Base-by-base conservation (phyloP, 2,888 invertebrate species). In the Athrips mouffetella region DNA sequence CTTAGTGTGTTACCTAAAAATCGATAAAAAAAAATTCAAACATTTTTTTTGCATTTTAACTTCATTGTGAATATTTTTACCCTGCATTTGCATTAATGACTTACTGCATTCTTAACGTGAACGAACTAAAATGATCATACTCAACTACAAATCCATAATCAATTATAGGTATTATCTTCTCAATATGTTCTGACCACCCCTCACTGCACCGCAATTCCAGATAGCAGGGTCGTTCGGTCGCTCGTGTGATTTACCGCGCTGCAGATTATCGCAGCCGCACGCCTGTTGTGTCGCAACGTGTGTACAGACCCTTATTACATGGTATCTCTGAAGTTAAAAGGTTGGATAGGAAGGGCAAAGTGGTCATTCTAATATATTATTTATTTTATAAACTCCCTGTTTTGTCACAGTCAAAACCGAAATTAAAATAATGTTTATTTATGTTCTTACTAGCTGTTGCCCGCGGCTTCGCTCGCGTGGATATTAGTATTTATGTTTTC, bases 221-320 rank as follows among this genome's bases (percentile, higher is more conserved):
- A 76, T 76, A 73, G 63, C 54, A 50, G 52, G 68, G 76, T 74
- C 74, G 65, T 66, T 44, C 29, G 44, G 44, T 35, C 62, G 63
- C 60, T 57, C 50, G 57, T 48, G 63, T 78, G 77, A 79, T 77
- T 79, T 78, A 79, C 70, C 54, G 72, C 55, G 52, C 55, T 50
- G 51, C 49, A 72, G 76, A 76, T 78, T 71, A 65, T 54, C 55
- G 21, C 15, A 15, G 21, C 23, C 21, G 33, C 45, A 31, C 20
- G 45, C 20, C 31, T 18, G 13, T 15, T 21, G 44, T 16, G 45
- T 13, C 45, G 31, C 11, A 21, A 25, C 35, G 35, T 45, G 45
- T 45, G 45, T 45, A 45, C 23, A 11, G 25, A 11, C 45, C 23
- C 35, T 35, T 33, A 35, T 33, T 45, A 35, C 33, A 33, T 25